phyloP scores from a whole-genome alignment of 2,888 invertebrate species.

The Catotricha subobsoleta region DNA sequence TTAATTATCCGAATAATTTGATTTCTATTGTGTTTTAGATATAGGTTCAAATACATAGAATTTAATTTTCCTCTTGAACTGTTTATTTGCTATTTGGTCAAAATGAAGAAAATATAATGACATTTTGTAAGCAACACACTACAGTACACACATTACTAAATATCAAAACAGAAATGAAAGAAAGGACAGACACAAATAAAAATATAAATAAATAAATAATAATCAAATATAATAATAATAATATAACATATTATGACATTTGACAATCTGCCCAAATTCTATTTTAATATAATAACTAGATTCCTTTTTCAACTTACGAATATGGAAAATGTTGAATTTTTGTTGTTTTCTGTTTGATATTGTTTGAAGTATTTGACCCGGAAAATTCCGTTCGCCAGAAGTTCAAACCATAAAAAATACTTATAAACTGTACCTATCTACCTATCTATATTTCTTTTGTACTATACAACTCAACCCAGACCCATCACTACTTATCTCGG shows the following conservation, averaged over 20 bases:
- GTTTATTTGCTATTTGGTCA: too few species aligned
- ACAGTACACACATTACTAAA: too few species aligned
- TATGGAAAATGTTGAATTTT: background rate
- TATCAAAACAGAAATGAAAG: background rate
- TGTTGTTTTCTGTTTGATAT: background rate
- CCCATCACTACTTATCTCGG: too few species aligned
- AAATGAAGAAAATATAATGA: too few species aligned
- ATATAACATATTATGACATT: conserved; percentile 1
- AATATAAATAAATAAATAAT: background rate
- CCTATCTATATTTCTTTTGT: too few species aligned
- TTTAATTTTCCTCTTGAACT: too few species aligned
- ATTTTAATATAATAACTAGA: conserved; percentile 1
- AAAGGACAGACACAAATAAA: background rate
- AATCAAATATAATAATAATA: background rate
- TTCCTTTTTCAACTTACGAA: background rate
- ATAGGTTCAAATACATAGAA: too few species aligned
- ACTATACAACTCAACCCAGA: too few species aligned
- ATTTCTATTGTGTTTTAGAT: too few species aligned
- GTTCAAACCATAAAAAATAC: conserved; percentile 4
- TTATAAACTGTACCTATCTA: too few species aligned
- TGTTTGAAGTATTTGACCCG: conserved; percentile 7
- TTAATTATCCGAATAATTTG: too few species aligned
- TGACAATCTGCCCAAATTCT: background rate
- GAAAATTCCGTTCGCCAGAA: conserved; percentile 4
- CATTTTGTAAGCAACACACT: too few species aligned